A percentile compares a stretch with the other conserved stretches of the same genome.
These are phyloP conservation scores for Clinocottus analis DNA, from an alignment of 2,113 vertebrate genomes.

Conservation along the genomic window DNA sequence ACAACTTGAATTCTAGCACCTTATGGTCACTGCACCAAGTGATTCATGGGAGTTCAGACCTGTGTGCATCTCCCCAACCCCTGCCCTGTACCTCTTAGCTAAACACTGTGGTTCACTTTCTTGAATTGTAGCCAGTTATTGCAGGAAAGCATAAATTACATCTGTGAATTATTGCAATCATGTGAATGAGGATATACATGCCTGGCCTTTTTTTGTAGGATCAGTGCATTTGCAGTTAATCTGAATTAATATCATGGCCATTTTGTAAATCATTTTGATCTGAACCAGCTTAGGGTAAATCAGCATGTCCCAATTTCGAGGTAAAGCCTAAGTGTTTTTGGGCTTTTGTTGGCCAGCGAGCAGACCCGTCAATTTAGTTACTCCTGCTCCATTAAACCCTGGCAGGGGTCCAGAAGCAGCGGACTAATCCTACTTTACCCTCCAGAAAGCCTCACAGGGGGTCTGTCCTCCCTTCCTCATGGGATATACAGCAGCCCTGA, in stretches of 20 bases:
- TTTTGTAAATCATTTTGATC: conserved; percentile 50
- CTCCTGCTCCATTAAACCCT: conserved; percentile 77
- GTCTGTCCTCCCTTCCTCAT: conserved; percentile 45
- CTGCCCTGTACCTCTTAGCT: background rate
- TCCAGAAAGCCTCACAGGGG: conserved; percentile 60
- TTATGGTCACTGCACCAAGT: conserved; percentile 41
- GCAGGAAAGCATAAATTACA: conserved; percentile 57
- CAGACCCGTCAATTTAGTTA: conserved; percentile 71
- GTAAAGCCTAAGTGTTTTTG: conserved; percentile 63
- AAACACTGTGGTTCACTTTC: conserved; percentile 55
- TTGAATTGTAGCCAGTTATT: conserved; percentile 52
- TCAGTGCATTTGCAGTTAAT: conserved; percentile 62
- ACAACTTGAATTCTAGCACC: conserved; percentile 49
- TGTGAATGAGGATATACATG: conserved; percentile 36
- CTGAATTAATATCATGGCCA: conserved; percentile 63
- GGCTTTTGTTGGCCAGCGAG: conserved; percentile 64
- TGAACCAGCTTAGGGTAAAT: conserved; percentile 68
- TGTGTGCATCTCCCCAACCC: conserved; percentile 1
- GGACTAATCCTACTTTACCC: conserved; percentile 77
- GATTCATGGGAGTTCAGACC: conserved; percentile 59
- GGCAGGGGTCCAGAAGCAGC: conserved; percentile 60
- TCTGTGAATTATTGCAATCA: conserved; percentile 24
- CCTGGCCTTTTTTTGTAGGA: conserved; percentile 30
- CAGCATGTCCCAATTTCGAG: conserved; percentile 73
- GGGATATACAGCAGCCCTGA: conserved; percentile 3